phyloP scores from a whole-genome alignment of 2,888 invertebrate genomes.

The Pandemis corylana region DNA sequence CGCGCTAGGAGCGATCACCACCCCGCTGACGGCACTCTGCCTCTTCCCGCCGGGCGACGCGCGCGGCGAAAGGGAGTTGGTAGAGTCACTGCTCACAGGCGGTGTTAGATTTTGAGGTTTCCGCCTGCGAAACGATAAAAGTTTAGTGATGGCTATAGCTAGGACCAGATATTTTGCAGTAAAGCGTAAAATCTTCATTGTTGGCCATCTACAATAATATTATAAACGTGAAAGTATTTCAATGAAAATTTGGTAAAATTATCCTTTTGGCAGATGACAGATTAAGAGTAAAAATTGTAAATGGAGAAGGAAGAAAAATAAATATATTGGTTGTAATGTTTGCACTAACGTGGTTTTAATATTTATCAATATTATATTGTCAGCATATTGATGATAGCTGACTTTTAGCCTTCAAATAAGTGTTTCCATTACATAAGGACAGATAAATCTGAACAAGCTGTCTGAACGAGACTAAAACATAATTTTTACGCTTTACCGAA shows the following conservation, averaged over 20 bases:
- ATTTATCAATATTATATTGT: not conserved
- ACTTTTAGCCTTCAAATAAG: conserved; percentile 10
- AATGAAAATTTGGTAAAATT: not conserved
- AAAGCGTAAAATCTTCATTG: no score
- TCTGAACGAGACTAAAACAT: conserved; percentile 8
- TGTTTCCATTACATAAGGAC: conserved; percentile 19
- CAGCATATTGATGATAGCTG: not conserved
- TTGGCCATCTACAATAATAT: no score
- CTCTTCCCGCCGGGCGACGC: conserved; percentile 84
- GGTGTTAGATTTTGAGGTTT: conserved; percentile 97
- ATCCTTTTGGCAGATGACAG: not conserved
- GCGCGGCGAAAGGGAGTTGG: conserved; percentile 93
- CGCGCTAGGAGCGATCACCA: conserved; percentile 87
- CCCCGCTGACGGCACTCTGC: conserved; percentile 85
- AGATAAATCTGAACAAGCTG: not conserved
- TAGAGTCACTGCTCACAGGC: conserved; percentile 94
- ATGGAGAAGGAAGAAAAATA: no score
- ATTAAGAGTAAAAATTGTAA: no score
- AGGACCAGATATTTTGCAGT: no score
- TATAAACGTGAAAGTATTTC: no score
- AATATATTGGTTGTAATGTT: not conserved
- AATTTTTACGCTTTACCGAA: conserved; percentile 11
- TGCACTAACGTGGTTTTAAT: not conserved
- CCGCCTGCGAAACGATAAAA: conserved; percentile 82
- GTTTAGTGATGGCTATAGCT: not conserved